Base-by-base conservation (phyloP, 1,140 invertebrate species). In the Pachyrhynchus sulphureomaculatus region DNA sequence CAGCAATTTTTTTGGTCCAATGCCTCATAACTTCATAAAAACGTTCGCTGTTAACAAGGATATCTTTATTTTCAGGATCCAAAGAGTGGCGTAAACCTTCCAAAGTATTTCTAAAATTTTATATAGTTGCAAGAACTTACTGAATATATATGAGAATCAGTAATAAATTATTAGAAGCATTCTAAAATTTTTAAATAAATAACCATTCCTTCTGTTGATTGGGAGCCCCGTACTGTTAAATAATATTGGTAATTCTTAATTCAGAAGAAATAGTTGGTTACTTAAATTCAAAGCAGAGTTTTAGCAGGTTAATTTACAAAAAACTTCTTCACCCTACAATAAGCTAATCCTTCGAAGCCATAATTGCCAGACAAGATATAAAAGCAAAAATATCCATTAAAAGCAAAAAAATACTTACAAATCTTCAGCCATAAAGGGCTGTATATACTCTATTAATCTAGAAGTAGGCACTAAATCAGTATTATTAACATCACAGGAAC, bases 381-480 rank as follows among this genome's bases (percentile, higher is more conserved):
- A n/a, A n/a, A n/a, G n/a, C n/a, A n/a, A n/a, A n/a, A n/a, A n/a
- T n/a, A n/a, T n/a, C n/a, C n/a, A n/a, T n/a, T n/a, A n/a, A n/a
- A n/a, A n/a, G n/a, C n/a, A n/a, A n/a, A n/a, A n/a, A n/a, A n/a
- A 20, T 60, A 68, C 67, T 66, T 62, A 68, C 67, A 62, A 48
- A 52, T 67, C 56, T 55, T 66, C 54, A 32, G 51, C 15, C 55
- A 68, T 57, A 33, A 61, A 66, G 13, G 67, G 67, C 24, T 48
- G 59, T 24, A 68, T 64, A 48, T 64, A 66, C 15, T 67, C 58
- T 37, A 68, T 64, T 13, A 68, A 32, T 21, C 51, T 57, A 2
- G 67, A 67, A 20, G 55, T 55, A 36, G 41, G 44, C 9, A 66
- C 67, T 10, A 37, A 44, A 48, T 63, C 62, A 20, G 42, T 45